These are phyloP conservation scores for Cacoxenus indagator DNA, from an alignment of 2,888 invertebrate genomes.

Conservation along the genomic window DNA sequence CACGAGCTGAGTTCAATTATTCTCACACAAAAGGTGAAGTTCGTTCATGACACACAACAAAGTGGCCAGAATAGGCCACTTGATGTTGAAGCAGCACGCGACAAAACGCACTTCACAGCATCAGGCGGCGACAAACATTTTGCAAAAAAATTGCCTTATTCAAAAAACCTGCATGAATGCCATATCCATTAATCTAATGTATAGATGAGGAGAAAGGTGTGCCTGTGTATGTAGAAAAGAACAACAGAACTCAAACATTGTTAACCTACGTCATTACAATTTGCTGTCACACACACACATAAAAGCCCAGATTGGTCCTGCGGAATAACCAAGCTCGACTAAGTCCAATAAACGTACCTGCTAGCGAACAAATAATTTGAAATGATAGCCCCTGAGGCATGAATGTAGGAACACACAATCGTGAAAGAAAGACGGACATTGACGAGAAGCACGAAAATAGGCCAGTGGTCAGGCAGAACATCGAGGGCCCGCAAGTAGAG, in stretches of 20 bases:
- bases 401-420: conserved; percentile 4
- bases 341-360: conserved; percentile 52
- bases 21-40: no score
- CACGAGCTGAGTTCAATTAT: no score
- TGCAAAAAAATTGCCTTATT: no score
- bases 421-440: neutral
- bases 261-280: conserved; percentile 67
- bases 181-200: no score
- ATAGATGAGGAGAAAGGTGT: no score
- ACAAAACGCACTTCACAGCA: no score
- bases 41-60: no score
- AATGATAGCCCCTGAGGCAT: conserved; percentile 42
- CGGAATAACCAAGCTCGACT: neutral
- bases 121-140: no score
- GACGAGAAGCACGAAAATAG: neutral
- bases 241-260: conserved; percentile 46
- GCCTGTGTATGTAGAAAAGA: neutral
- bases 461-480: conserved; percentile 6
- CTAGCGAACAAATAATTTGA: conserved; percentile 55
- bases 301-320: no score
- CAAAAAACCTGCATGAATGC: no score
- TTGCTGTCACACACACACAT: conserved; percentile 44
- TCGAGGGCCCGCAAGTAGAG: neutral
- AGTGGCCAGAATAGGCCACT: no score
- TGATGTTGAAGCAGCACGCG: no score